Base-by-base conservation (phyloP, 2,888 invertebrate genomes). In the Hydroisotoma schaefferi region DNA sequence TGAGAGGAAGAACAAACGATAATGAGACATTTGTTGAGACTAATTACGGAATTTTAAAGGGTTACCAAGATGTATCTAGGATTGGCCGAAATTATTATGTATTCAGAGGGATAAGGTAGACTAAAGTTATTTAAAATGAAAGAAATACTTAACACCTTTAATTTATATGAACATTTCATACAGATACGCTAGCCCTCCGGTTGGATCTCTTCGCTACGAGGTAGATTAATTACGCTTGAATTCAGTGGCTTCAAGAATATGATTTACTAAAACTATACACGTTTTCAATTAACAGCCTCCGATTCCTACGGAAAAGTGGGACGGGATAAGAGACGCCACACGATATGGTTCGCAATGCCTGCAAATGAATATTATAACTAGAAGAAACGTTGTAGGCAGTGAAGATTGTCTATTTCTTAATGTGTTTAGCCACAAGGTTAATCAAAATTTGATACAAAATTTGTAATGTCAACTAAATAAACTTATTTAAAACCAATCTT, bases 281-380 rank as follows among this genome's bases (percentile, higher is more conserved):
- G n/a, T n/a, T n/a, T n/a, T n/a, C n/a, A n/a, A n/a, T n/a, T n/a
- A n/a, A n/a, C 25, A 66, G 65, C 55, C 60, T 57, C 65, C 65
- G 15, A 53, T 55, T 15, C 59, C 59, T 12, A 63, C 65, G 29
- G 55, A 56, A 48, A 59, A 52, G 20, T 68, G 68, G 68, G 59
- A 59, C 46, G 65, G 63, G 27, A 44, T 65, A 20, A 51, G 48
- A 46, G 63, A 63, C 57, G 68, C 65, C 10, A 68, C 63, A 28
- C 27, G 59, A 23, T 65, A 63, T 47, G 57, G 57, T 15, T 20
- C 57, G 15, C 57, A 64, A 54, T 68, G 68, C 37, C 53, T 61
- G 47, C 68, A 68, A 55, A 64, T 63, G 55, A 57, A 56, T 23
- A 40, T 65, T 2, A 60, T 65, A 20, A 61, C 68, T 12, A 51